Evolutionary conservation across 2,797 vertebrate species (phyloP), one percentile per base, ranked within the genome.

Genomic region (Thalassophryne amazonica): DNA sequence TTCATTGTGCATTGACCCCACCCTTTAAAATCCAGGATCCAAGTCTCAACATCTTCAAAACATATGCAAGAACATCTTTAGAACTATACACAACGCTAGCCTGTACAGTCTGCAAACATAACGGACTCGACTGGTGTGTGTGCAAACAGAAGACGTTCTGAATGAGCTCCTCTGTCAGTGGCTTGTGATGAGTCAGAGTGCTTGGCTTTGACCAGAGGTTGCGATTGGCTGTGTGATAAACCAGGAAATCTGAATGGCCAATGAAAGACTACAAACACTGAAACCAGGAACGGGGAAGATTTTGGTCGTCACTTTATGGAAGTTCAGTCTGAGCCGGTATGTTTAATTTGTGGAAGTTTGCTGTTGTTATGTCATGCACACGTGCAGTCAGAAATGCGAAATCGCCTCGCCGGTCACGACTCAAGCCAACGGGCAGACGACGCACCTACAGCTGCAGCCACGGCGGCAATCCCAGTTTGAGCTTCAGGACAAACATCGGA

Each of bases 1-100:
- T 86, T 89, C 76, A 81, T 89, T 90, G 88, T 89, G 87, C 86
- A 89, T 86, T 88, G 82, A 85, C 81, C 83, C 79, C 71, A 63
- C 65, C 73, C 81, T 56, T 68, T 51, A 63, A 65, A 66, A 60
- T 65, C 68, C 68, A 72, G 61, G 56, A 73, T 77, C 69, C 49
- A 28, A 48, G 69, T 76, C 49, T 56, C 53, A 73, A 60, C 71
- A 66, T 76, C 64, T 52, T 67, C 43, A 42, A 32, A 68, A 69
- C 64, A 63, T 45, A 14, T 67, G 33, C 62, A 76, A 67, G 56
- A 61, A 65, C 36, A 14, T 76, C 50, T 69, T 64, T 53, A 53
- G 59, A 73, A 56, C 60, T 75, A 67, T 60, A 80, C 75, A 83
- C 72, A 72, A 77, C 73, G 74, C 75, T 69, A 76, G 75, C 79